These are phyloP conservation scores for Equus quagga DNA, from an alignment of 2,113 vertebrate species.

Conservation along the genomic window DNA sequence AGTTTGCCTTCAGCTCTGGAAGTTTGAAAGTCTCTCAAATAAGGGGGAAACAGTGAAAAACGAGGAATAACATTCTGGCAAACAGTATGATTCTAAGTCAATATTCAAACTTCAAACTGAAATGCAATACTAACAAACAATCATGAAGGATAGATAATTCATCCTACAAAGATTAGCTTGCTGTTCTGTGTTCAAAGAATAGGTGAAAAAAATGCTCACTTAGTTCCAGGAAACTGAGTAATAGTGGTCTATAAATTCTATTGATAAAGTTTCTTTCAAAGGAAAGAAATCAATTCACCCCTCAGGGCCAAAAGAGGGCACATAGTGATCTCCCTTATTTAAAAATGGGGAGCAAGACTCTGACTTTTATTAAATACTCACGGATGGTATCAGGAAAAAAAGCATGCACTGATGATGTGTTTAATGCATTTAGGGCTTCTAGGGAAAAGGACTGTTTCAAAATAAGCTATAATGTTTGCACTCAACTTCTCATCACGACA, in stretches of 20 bases:
- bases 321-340: background rate
- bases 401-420: background rate
- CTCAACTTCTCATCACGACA: background rate
- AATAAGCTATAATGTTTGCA: background rate
- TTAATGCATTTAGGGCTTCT: background rate
- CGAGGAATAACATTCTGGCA: slow-evolving; percentile 39
- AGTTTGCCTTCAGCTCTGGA: background rate
- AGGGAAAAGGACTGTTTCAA: background rate
- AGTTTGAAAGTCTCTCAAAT: background rate
- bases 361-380: background rate
- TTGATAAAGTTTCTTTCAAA: slow-evolving; percentile 52
- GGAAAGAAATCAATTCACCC: background rate
- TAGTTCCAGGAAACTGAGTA: background rate
- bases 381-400: background rate
- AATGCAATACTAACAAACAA: slow-evolving; percentile 30
- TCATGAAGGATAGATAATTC: slow-evolving; percentile 55
- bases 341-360: background rate
- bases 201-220: slow-evolving; percentile 16
- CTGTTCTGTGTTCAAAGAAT: slow-evolving; percentile 52
- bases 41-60: background rate
- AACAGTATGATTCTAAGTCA: slow-evolving; percentile 58
- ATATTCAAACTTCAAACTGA: slow-evolving; percentile 61
- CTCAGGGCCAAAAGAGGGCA: background rate
- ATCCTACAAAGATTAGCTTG: slow-evolving; percentile 66
- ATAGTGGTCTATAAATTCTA: background rate